These are phyloP conservation scores for Ophion obscuratus DNA, from an alignment of 2,888 invertebrate genomes.

Conservation along the genomic window DNA sequence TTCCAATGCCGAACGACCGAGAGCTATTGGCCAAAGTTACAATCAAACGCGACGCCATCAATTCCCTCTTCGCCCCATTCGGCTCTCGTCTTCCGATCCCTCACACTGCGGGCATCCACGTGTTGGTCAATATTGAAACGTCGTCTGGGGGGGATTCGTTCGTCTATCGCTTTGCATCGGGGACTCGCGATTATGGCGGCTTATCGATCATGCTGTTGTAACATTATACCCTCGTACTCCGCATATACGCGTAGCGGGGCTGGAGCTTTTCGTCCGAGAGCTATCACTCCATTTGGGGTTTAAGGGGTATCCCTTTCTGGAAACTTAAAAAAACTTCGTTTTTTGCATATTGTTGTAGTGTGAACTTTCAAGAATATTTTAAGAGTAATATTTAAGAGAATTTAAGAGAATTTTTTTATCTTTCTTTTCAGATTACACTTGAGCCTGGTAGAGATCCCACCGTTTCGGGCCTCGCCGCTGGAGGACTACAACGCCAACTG, in stretches of 20 bases:
- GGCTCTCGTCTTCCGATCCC: neutral
- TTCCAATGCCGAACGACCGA: constrained; percentile 34
- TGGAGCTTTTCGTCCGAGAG: neutral
- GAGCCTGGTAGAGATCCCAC: too few species aligned
- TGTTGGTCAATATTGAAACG: constrained; percentile 38
- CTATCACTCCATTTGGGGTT: neutral
- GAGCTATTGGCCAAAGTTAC: constrained; percentile 23
- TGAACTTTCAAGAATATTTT: too few species aligned
- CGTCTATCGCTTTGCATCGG: constrained; percentile 38
- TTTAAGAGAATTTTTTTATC: too few species aligned
- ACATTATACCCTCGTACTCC: neutral
- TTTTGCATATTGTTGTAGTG: too few species aligned
- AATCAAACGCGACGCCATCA: constrained; percentile 5
- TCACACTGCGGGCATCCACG: constrained; percentile 11
- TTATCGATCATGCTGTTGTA: constrained; percentile 47
- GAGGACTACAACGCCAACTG: too few species aligned
- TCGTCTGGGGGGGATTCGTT: constrained; percentile 11
- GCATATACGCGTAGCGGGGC: neutral
- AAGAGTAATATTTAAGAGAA: too few species aligned
- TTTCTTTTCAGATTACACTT: too few species aligned
- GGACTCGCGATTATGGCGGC: constrained; percentile 21
- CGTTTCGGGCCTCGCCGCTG: too few species aligned
- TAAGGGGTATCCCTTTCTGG: too few species aligned
- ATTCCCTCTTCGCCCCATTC: neutral
- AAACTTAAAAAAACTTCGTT: too few species aligned